Evolutionary conservation across 2,888 invertebrate species (phyloP).

Genomic region (Heliconius aoede): DNA sequence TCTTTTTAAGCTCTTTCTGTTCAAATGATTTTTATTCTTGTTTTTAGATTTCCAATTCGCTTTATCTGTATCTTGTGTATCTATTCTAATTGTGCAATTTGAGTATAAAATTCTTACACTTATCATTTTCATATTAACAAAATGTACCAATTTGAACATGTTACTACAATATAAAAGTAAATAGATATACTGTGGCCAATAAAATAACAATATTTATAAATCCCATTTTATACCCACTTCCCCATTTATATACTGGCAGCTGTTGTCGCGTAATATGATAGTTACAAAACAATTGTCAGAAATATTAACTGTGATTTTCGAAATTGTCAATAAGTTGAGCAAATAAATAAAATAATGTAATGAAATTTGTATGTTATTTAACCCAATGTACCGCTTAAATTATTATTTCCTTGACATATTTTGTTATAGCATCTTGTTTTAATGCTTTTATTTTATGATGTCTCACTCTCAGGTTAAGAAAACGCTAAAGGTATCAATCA

Average conservation of each 20-base stretch:
- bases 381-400: not conserved
- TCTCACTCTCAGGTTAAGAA: too few relatives aligned
- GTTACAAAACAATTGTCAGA: slow-evolving; percentile 80
- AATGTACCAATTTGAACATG: slow-evolving; percentile 56
- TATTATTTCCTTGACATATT: not conserved
- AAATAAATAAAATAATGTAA: slow-evolving; percentile 81
- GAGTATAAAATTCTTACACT: slow-evolving; percentile 35
- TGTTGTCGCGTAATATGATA: slow-evolving; percentile 76
- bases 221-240: slow-evolving; percentile 82
- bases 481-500: too few relatives aligned
- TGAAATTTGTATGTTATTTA: slow-evolving; percentile 49
- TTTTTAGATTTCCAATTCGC: slow-evolving; percentile 29
- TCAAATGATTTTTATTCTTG: slow-evolving; percentile 40
- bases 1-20: slow-evolving; percentile 65
- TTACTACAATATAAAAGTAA: slow-evolving; percentile 72
- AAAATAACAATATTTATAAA: slow-evolving; percentile 76
- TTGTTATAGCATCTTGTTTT: not conserved
- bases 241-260: slow-evolving; percentile 77
- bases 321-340: slow-evolving; percentile 84
- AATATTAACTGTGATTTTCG: slow-evolving; percentile 82
- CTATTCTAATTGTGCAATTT: slow-evolving; percentile 21
- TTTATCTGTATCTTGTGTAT: slow-evolving; percentile 17
- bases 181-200: slow-evolving; percentile 80
- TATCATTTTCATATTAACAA: slow-evolving; percentile 47
- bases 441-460: too few relatives aligned